Percentiles rank a stretch among this genome's conserved stretches.
These are phyloP conservation scores for Triplophysa bombifrons DNA, from an alignment of 2,797 vertebrate species.

Conservation along the genomic window DNA sequence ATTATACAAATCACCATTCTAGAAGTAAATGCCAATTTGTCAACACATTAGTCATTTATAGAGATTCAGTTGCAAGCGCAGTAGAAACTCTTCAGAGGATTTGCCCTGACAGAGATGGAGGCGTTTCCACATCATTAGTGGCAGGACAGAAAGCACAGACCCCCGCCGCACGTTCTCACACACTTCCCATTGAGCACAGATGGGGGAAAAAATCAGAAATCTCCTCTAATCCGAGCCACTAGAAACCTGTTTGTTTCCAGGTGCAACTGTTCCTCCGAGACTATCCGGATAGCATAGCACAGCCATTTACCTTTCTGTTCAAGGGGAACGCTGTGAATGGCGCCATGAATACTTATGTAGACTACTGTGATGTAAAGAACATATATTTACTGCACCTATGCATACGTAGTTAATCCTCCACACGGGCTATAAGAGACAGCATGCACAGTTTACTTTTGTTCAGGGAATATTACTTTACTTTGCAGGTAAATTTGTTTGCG, in stretches of 20 bases:
- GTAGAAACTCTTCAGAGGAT: constrained; percentile 39
- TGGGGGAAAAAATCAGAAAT: constrained; percentile 19
- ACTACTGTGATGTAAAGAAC: constrained; percentile 29
- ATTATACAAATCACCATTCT: constrained; percentile 7
- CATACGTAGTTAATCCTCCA: constrained; percentile 2
- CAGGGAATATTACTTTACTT: background rate
- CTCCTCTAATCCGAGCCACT: constrained; percentile 25
- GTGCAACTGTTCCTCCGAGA: constrained; percentile 42
- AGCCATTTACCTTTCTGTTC: constrained; percentile 44
- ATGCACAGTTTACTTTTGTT: constrained; percentile 7
- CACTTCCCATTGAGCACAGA: constrained; percentile 34
- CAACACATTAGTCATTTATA: constrained; percentile 35
- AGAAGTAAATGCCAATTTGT: constrained; percentile 20
- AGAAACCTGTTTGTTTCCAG: constrained; percentile 54
- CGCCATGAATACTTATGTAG: constrained; percentile 20
- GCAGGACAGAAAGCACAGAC: constrained; percentile 31
- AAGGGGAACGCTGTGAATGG: constrained; percentile 25
- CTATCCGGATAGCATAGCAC: constrained; percentile 10
- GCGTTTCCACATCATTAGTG: constrained; percentile 52
- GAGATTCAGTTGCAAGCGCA: background rate
- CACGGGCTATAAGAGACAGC: background rate
- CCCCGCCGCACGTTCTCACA: constrained; percentile 27
- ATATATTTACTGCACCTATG: constrained; percentile 27
- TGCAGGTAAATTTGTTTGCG: constrained; percentile 6
- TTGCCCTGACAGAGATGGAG: constrained; percentile 43